These are phyloP conservation scores for Phocides pigmalion DNA, from an alignment of 1,140 invertebrate genomes.

Conservation along the genomic window DNA sequence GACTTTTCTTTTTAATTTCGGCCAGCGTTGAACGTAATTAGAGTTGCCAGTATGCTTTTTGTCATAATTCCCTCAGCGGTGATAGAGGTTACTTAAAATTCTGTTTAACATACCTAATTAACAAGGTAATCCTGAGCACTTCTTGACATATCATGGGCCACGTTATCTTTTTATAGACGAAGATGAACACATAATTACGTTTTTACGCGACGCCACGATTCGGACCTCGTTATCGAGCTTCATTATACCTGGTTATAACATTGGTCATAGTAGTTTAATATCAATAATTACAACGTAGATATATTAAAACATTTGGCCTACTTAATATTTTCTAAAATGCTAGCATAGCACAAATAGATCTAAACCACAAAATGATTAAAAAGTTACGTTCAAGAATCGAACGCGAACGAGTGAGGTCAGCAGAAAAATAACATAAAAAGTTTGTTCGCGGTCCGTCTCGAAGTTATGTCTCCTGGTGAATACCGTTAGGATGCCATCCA, in stretches of 20 bases:
- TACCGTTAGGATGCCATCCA: conserved; percentile 80
- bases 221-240: background rate
- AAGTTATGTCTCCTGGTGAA: conserved; percentile 76
- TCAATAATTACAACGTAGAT: too few species aligned
- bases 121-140: conserved; percentile 50
- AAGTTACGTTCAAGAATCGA: conserved; percentile 53
- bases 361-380: conserved; percentile 40
- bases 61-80: conserved; percentile 59
- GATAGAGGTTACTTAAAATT: conserved; percentile 63
- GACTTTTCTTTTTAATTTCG: conserved; percentile 82
- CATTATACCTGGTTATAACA: background rate
- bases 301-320: too few species aligned
- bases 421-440: conserved; percentile 71
- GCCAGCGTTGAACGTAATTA: conserved; percentile 79
- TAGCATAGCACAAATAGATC: conserved; percentile 10
- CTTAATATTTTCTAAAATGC: background rate
- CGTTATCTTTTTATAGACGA: conserved; percentile 8
- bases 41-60: conserved; percentile 73
- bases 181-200: conserved; percentile 23
- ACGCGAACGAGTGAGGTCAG: conserved; percentile 67
- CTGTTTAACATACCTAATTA: conserved; percentile 62
- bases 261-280: too few species aligned
- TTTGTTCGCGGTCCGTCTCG: conserved; percentile 64
- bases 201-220: background rate
- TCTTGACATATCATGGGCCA: conserved; percentile 33